Evolutionary conservation across 64 coral and sea anemone species (phyloP).

Genomic region (Anthopleura sola): DNA sequence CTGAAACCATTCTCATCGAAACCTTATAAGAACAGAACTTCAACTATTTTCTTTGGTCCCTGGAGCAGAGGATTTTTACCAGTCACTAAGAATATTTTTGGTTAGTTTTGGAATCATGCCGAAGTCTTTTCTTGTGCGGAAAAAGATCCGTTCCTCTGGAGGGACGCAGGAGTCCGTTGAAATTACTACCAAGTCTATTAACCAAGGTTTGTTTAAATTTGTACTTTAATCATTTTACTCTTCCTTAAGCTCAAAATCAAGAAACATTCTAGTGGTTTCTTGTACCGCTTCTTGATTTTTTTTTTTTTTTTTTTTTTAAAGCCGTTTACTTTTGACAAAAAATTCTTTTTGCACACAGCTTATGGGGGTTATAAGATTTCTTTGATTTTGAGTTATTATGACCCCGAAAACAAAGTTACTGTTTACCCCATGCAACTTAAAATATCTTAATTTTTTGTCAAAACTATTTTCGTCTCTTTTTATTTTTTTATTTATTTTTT

Average conservation of each 20-base stretch:
- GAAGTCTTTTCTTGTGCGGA: constrained; percentile 37
- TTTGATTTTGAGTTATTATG: constrained; percentile 2
- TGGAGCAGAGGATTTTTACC: not conserved
- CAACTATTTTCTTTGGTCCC: not conserved
- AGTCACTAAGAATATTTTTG: not conserved
- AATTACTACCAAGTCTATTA: not conserved
- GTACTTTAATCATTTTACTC: not conserved
- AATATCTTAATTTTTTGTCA: not conserved
- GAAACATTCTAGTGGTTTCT: not conserved
- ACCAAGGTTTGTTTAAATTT: constrained; percentile 11
- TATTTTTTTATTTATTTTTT: not conserved
- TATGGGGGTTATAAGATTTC: not conserved
- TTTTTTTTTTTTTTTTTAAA: not conserved
- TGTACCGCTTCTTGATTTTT: not conserved
- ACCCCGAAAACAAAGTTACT: not conserved
- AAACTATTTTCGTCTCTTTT: not conserved
- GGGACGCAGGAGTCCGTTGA: not conserved
- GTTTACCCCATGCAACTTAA: not conserved
- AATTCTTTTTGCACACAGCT: not conserved
- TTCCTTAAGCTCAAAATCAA: not conserved
- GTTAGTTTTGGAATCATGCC: constrained; percentile 31
- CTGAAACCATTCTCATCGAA: not conserved
- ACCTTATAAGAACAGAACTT: not conserved
- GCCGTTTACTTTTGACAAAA: not conserved
- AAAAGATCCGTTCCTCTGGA: not conserved